Percentiles rank a stretch among this genome's conserved stretches.
Conservation (phyloP, 2,888 invertebrate genomes). For the Leptopilina drosophilae region DNA sequence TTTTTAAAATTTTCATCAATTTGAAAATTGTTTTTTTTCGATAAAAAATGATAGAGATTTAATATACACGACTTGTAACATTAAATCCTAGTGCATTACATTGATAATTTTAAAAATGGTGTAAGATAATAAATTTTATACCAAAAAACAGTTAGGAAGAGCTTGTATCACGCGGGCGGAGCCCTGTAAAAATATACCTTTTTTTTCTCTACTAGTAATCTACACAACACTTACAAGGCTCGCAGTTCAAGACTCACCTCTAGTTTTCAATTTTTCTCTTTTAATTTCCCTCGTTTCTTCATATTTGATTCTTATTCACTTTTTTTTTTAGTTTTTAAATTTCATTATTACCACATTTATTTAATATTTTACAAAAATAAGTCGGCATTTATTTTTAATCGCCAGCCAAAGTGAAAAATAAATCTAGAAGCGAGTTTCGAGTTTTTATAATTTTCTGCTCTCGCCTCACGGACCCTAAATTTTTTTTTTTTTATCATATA, state of each 20-base stretch:
- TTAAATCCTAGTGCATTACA: conserved; percentile 15
- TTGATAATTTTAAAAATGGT: conserved; percentile 32
- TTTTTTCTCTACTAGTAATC: conserved; percentile 64
- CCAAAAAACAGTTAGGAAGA: conserved; percentile 74
- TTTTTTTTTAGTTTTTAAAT: conserved; percentile 50
- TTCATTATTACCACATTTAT: neutral
- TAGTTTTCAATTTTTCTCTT: conserved; percentile 42
- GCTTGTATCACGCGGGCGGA: conserved; percentile 75
- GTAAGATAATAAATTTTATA: conserved; percentile 67
- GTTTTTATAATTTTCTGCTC: neutral
- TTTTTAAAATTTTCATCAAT: too few species aligned
- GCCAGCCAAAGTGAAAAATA: conserved; percentile 2
- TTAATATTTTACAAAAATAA: conserved; percentile 21
- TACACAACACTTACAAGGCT: conserved; percentile 54
- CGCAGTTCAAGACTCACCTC: conserved; percentile 44
- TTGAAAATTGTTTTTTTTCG: neutral
- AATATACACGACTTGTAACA: conserved; percentile 29
- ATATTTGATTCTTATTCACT: neutral
- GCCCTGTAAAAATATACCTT: conserved; percentile 76
- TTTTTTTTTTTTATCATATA: neutral
- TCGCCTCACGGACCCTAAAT: conserved; percentile 12
- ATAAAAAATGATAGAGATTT: conserved; percentile 21
- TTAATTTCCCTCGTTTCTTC: conserved; percentile 38
- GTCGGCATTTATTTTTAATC: neutral
- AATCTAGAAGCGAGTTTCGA: conserved; percentile 28